Conservation (phyloP, 2,797 vertebrate species). For the Mormyrops boulengeri region DNA sequence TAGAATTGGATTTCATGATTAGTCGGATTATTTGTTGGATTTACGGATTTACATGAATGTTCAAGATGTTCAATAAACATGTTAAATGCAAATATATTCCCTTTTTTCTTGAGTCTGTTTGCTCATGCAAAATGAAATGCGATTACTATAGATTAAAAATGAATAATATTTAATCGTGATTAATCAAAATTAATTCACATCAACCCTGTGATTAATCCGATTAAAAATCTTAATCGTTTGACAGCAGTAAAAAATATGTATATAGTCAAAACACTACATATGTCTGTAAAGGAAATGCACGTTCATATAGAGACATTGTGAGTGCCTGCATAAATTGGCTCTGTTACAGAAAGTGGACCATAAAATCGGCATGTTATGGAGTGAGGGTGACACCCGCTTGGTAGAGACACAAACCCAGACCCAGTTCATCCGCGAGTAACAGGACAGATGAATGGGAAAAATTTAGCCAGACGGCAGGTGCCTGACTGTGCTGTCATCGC, state of each 20-base stretch:
- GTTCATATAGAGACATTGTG: not conserved
- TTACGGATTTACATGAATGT: too few relatives aligned
- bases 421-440: not conserved
- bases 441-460: not conserved
- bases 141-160: too few relatives aligned
- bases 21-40: too few relatives aligned
- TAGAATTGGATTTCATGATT: too few relatives aligned
- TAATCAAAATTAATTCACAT: too few relatives aligned
- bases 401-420: not conserved
- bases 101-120: too few relatives aligned
- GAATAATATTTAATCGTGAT: too few relatives aligned
- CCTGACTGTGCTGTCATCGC: slow-evolving; percentile 6
- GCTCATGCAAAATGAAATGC: too few relatives aligned
- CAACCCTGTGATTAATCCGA: too few relatives aligned
- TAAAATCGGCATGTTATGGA: not conserved
- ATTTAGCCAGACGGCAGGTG: not conserved
- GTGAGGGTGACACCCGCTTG: not conserved
- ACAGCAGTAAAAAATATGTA: not conserved
- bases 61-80: too few relatives aligned
- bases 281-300: not conserved
- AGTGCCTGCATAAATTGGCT: not conserved
- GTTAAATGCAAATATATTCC: too few relatives aligned
- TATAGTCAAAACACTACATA: not conserved
- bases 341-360: not conserved
- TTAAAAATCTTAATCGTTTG: too few relatives aligned